Base-by-base conservation (phyloP, 2,113 vertebrate species). In the Semnornis frantzii region DNA sequence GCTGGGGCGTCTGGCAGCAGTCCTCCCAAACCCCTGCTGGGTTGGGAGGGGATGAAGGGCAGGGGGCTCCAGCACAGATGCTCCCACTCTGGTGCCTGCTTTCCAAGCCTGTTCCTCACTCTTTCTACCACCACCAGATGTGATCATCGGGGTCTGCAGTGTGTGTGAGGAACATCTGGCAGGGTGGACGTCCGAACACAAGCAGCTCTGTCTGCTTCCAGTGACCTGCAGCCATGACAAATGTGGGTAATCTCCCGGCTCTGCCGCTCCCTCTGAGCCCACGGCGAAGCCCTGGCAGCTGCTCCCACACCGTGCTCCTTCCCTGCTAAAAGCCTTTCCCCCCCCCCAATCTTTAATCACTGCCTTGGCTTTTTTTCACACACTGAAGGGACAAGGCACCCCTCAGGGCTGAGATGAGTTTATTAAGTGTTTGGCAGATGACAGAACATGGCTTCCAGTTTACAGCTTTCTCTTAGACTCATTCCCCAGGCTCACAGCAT, bases 381-480 rank as follows among this genome's bases (percentile, higher is more conserved):
- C 2, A 25, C 66, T 7, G 14, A 48, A 64, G 77, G 94, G 85
- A 93, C 60, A 12, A 57, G 69, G 20, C 44, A 23, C 33, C 70
- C 78, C 70, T 27, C 6, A 8, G 88, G 74, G 91, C 81, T 17
- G 88, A 87, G 87, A 88, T 59, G 91, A 46, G 24, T 94, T 89
- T 93, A 81, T 87, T 92, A 23, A 65, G n/a, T 82, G 76, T 89
- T 92, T 94, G 94, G 96, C 93, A 82, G 95, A 52, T 73, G 93
- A 88, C 80, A 94, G 85, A 93, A 94, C 90, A 59, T 68, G 93
- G 92, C 89, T 96, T 80, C 95, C 87, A 42, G 93, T 59, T 90
- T 44, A 2, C 83, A 85, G 90, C 33, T 86, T 68, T 81, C 46
- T 58, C 60, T 44, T 28, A 44, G 71, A 65, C 52, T 4, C 39